Evolutionary conservation across 2,797 vertebrate genomes (phyloP).

Genomic region (Sebastes iracundus): DNA sequence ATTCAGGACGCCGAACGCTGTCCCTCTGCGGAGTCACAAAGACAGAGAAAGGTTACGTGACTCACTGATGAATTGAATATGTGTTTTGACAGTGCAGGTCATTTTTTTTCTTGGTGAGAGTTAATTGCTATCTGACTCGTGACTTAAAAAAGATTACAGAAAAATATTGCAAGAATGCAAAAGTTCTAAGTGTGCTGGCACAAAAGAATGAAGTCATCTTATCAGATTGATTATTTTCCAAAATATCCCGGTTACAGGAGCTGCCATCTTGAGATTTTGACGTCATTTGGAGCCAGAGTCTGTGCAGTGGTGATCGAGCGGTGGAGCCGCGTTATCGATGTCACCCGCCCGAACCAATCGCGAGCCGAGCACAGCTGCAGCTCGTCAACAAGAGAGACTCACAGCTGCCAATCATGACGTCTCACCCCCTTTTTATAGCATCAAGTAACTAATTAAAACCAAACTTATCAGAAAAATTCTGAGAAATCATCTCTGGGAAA

Average conservation of each 20-base stretch:
- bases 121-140: not conserved
- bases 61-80: not conserved
- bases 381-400: too few relatives aligned
- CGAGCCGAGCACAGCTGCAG: rapidly evolving
- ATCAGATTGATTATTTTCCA: not conserved
- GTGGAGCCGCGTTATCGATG: too few relatives aligned
- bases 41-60: not conserved
- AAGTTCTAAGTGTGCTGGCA: not conserved
- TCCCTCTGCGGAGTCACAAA: slow-evolving; percentile 83
- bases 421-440: too few relatives aligned
- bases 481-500: too few relatives aligned
- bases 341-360: too few relatives aligned
- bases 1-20: slow-evolving; percentile 95
- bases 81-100: not conserved
- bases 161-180: not conserved
- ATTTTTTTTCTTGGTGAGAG: too few relatives aligned
- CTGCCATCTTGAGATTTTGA: too few relatives aligned
- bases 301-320: rapidly evolving
- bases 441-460: too few relatives aligned
- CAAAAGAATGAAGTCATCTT: not conserved
- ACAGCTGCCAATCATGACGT: too few relatives aligned
- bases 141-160: not conserved
- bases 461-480: too few relatives aligned
- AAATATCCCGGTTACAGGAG: too few relatives aligned
- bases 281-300: too few relatives aligned